Conservation (phyloP, 2,113 vertebrate genomes). For the Percopsis transmontana region DNA sequence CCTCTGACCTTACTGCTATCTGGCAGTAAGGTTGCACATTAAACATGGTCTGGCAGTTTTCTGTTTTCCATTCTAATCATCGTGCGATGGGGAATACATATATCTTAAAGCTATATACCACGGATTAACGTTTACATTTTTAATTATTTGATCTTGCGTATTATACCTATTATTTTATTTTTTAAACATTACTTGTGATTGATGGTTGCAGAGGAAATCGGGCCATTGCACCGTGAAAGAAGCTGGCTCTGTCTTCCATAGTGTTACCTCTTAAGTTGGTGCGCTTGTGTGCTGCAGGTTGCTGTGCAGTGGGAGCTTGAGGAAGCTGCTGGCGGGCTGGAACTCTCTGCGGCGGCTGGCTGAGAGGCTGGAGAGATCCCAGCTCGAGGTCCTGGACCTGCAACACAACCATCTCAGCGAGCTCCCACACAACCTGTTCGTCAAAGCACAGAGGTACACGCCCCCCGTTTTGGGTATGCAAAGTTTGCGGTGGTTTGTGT, state of each 20-base stretch:
- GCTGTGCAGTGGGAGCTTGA: conserved; percentile 84
- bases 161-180: too few species aligned
- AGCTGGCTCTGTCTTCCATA: neutral
- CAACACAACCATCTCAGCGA: conserved; percentile 93
- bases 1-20: too few species aligned
- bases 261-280: conserved; percentile 15
- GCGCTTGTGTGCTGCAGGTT: conserved; percentile 71
- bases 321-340: conserved; percentile 90
- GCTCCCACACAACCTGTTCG: conserved; percentile 88
- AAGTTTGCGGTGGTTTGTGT: too few species aligned
- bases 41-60: too few species aligned
- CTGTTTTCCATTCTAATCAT: neutral
- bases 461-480: too few species aligned
- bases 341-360: conserved; percentile 84
- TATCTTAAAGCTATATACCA: too few species aligned
- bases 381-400: conserved; percentile 90
- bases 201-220: neutral
- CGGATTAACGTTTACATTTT: too few species aligned
- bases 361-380: conserved; percentile 83
- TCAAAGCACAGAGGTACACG: conserved; percentile 93
- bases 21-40: too few species aligned
- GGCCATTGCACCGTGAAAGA: too few species aligned
- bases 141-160: too few species aligned
- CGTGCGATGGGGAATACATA: neutral
- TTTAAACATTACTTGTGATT: too few species aligned